phyloP scores from a whole-genome alignment of 2,888 invertebrate genomes.

The Argyra leucocephala region DNA sequence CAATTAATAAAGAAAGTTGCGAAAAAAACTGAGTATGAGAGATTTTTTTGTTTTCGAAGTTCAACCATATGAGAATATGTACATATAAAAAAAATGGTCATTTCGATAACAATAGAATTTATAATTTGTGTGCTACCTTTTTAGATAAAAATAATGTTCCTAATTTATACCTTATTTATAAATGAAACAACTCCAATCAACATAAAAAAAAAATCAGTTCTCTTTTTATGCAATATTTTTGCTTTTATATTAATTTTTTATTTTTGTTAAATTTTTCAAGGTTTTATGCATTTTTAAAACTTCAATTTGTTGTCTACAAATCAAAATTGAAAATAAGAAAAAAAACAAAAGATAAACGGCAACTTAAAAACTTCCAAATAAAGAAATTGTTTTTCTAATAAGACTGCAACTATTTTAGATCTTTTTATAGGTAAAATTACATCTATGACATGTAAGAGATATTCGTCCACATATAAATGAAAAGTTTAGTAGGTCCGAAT shows the following conservation, averaged over 20 bases:
- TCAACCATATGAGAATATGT: neutral
- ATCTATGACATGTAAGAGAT: too few species aligned
- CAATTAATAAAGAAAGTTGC: neutral
- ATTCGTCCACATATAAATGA: too few species aligned
- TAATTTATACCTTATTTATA: neutral
- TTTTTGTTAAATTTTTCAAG: neutral
- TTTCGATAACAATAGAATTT: neutral
- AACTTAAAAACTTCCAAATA: too few species aligned
- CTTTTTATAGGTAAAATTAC: too few species aligned
- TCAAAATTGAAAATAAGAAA: neutral
- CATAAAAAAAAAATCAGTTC: too few species aligned
- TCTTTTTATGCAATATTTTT: neutral
- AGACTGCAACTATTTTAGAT: too few species aligned
- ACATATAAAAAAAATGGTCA: too few species aligned
- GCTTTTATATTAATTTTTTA: neutral
- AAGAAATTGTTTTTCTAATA: too few species aligned
- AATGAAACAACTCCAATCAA: neutral
- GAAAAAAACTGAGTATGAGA: neutral
- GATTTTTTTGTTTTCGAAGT: neutral
- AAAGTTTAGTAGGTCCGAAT: too few species aligned
- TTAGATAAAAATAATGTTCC: neutral
- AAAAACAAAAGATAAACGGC: too few species aligned
- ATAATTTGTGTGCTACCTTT: neutral
- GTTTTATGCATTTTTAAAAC: neutral
- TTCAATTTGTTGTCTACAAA: neutral